Evolutionary conservation across 2,113 vertebrate genomes (phyloP), one percentile per base, ranked within the genome.

Genomic region (Lipotes vexillifer): DNA sequence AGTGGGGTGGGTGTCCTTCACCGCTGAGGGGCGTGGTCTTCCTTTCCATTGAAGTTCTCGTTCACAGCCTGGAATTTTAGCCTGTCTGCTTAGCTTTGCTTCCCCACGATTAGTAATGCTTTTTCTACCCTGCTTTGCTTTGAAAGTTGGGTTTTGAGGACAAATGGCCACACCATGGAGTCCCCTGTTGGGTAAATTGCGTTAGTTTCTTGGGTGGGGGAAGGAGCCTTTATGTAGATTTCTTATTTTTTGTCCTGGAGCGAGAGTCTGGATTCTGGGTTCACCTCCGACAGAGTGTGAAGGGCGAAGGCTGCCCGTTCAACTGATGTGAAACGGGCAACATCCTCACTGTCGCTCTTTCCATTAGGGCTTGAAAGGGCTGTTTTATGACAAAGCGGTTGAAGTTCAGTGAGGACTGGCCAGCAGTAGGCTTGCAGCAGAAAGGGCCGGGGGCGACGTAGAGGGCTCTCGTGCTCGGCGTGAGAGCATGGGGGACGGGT

Each of bases 351-450:
- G 27, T 27, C 0, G 9, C 78, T 6, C 12, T 29, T 87, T 49
- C 72, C 69, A 14, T 69, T 10, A 33, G 69, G 69, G 46, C 77
- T 82, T 93, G 6, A 88, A 88, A 93, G 78, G 12, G 31, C 55
- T 27, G 81, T 69, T 90, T 88, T 8, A 25, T 38, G 88, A 68
- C 78, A 49, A 49, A 92, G 46, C 5, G 0, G 46, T 68, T 68
- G 84, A 84, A 66, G 71, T 75, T 94, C 80, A 88, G 71, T 90
- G 93, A 81, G 87, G 77, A 77, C 82, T 71, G 49, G 36, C 82
- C 36, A 36, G 85, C 55, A 0, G 75, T 59, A 41, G 65, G 49
- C 85, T 85, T 38, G 23, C 46, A 17, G 68, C 44, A 46, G 23
- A 59, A 72, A 72, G 94, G 72, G 44, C 52, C 6, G 9, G 29